Evolutionary conservation across 2,888 invertebrate species (phyloP).

Genomic region (Spilarctia lutea): DNA sequence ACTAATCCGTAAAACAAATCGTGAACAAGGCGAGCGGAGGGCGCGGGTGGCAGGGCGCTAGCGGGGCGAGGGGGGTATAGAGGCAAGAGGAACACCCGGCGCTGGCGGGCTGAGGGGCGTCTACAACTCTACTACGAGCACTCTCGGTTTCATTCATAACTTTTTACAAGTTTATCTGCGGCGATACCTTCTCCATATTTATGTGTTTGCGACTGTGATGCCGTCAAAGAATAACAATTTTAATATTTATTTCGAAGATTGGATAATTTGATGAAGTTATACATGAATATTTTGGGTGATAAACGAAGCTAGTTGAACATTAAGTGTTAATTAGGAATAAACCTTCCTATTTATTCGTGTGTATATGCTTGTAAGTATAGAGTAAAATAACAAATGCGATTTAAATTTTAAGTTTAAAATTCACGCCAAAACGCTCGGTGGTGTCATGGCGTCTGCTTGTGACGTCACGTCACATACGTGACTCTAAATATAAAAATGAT

Average conservation of each 20-base stretch:
- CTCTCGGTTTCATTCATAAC: slow-evolving; percentile 87
- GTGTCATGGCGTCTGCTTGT: no score
- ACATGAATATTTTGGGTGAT: not conserved
- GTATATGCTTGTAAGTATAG: not conserved
- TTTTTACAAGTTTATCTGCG: slow-evolving; percentile 87
- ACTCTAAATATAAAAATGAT: no score
- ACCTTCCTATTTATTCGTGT: not conserved
- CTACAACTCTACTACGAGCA: slow-evolving; percentile 84
- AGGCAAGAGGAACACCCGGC: slow-evolving; percentile 49
- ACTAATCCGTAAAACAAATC: slow-evolving; percentile 84
- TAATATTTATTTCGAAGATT: slow-evolving; percentile 24
- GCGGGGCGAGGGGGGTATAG: slow-evolving; percentile 52
- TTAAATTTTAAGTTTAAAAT: no score
- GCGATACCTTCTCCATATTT: slow-evolving; percentile 85
- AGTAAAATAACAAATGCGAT: not conserved
- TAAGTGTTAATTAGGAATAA: not conserved
- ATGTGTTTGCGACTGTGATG: slow-evolving; percentile 81
- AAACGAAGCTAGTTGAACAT: not conserved
- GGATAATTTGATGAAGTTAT: slow-evolving; percentile 4
- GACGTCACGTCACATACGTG: no score
- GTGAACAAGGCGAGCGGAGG: slow-evolving; percentile 53
- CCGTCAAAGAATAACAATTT: slow-evolving; percentile 66
- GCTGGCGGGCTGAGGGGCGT: slow-evolving; percentile 48
- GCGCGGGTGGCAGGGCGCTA: slow-evolving; percentile 51
- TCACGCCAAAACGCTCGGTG: no score